Evolutionary conservation across 2,797 vertebrate genomes (phyloP).

Genomic region (Enoplosus armatus): DNA sequence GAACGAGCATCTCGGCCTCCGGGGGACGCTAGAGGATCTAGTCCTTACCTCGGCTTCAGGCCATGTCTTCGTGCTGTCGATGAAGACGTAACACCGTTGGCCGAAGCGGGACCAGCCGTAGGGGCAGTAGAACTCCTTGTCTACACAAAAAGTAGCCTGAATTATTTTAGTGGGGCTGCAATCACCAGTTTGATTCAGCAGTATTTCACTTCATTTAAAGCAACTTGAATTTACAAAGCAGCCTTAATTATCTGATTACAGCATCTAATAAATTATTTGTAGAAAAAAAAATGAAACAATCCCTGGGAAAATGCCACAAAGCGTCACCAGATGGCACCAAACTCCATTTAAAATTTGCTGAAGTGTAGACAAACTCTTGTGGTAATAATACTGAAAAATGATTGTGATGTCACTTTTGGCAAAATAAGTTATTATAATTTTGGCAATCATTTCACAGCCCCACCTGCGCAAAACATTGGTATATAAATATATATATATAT

Average conservation of each 20-base stretch:
- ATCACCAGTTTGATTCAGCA: not conserved
- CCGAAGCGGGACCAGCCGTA: not conserved
- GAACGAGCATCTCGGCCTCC: not conserved
- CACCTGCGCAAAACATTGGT: no score
- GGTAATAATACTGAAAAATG: no score
- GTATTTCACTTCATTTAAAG: not conserved
- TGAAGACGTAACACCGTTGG: conserved; percentile 17
- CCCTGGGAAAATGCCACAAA: no score
- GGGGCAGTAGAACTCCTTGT: not conserved
- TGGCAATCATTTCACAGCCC: no score
- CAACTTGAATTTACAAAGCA: not conserved
- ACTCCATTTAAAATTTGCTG: no score
- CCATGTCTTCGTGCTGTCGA: conserved; percentile 47
- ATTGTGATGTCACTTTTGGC: no score
- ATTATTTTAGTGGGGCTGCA: not conserved
- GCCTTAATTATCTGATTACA: not conserved
- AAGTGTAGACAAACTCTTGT: no score
- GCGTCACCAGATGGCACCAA: no score
- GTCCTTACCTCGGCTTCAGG: conserved; percentile 52
- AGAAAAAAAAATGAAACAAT: no score
- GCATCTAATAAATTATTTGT: not conserved
- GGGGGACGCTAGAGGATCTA: not conserved
- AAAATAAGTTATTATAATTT: no score
- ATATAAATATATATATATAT: no score
- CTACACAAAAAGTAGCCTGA: not conserved